phyloP scores from a whole-genome alignment of 2,888 invertebrate species.

The Dioctria rufipes region DNA sequence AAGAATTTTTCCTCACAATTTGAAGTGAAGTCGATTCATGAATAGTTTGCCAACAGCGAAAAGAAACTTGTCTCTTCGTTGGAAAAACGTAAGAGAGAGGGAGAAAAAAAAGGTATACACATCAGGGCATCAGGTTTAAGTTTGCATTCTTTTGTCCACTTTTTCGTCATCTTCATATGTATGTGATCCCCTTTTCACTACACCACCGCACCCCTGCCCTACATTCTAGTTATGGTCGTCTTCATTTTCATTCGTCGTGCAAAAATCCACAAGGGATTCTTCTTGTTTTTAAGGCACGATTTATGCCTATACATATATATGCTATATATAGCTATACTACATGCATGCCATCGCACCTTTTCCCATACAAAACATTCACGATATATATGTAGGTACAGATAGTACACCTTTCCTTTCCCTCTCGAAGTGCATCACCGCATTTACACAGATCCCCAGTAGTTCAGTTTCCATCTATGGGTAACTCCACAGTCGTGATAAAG shows the following conservation, averaged over 20 bases:
- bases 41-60: background rate
- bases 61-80: background rate
- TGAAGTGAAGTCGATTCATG: conserved; percentile 14
- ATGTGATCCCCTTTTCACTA: background rate
- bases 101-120: background rate
- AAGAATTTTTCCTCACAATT: background rate
- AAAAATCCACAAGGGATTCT: conserved; percentile 3
- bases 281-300: background rate
- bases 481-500: conserved; percentile 27
- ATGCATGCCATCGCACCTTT: background rate
- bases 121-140: conserved; percentile 2
- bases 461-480: conserved; percentile 44
- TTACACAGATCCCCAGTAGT: conserved; percentile 53
- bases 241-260: no score
- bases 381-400: background rate
- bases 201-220: background rate
- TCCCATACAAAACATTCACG: background rate
- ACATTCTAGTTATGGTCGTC: background rate
- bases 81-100: background rate
- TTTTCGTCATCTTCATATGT: conserved; percentile 26
- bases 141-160: conserved; percentile 46
- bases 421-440: conserved; percentile 42
- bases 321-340: no score
- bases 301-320: background rate
- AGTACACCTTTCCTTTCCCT: conserved; percentile 39